phyloP scores from a whole-genome alignment of 2,113 vertebrate species.

The Alectura lathami region DNA sequence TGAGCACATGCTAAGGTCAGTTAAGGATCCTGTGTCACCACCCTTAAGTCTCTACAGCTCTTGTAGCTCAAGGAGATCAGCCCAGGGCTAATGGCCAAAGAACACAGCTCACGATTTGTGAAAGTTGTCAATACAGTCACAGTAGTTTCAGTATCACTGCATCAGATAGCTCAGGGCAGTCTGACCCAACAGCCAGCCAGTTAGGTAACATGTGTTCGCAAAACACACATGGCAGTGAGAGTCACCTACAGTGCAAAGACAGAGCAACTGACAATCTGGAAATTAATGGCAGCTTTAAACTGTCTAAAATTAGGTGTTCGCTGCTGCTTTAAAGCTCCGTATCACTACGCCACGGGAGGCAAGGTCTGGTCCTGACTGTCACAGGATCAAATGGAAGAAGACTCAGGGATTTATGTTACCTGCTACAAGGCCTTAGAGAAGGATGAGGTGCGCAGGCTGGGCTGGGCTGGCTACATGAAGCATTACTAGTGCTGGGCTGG shows the following conservation, averaged over 20 bases:
- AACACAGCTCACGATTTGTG: neutral
- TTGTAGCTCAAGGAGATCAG: neutral
- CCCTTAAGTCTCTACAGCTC: neutral
- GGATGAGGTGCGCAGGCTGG: neutral
- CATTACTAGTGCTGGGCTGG: neutral
- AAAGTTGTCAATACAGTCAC: neutral
- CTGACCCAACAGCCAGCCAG: conserved; percentile 1
- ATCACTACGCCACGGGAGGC: neutral
- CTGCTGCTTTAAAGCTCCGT: neutral
- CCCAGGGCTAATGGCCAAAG: neutral
- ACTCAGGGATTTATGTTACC: neutral
- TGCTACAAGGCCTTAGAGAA: neutral
- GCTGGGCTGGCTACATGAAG: neutral
- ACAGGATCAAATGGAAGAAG: neutral
- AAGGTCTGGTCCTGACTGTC: neutral
- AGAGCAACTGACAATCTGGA: neutral
- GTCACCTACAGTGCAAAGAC: neutral
- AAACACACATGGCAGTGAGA: neutral
- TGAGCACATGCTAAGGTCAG: neutral
- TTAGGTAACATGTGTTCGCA: conserved; percentile 16
- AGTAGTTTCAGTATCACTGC: neutral
- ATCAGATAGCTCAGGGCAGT: neutral
- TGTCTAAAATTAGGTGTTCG: neutral
- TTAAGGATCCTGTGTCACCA: conserved; percentile 18
- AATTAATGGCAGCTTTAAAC: neutral